Conservation (phyloP, 2,888 invertebrate genomes). For the Diabrotica balteata region DNA sequence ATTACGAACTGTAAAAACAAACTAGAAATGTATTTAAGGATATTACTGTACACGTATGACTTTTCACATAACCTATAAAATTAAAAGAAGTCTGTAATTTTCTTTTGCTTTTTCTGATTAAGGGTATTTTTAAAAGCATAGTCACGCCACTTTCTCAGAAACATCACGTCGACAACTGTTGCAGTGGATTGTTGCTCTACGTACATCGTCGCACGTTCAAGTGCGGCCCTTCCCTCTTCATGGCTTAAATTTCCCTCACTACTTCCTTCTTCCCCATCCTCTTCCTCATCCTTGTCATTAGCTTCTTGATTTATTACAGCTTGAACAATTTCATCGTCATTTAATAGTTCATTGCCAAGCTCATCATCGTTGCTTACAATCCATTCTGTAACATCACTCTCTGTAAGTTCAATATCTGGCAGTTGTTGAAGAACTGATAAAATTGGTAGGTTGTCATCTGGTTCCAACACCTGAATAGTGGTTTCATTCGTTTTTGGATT, state of each 20-base stretch:
- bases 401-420: background rate
- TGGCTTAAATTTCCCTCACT: background rate
- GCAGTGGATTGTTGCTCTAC: background rate
- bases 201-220: background rate
- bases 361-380: background rate
- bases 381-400: background rate
- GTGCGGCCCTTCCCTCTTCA: slow-evolving; percentile 1
- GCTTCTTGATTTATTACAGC: background rate
- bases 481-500: background rate
- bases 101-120: too few species aligned
- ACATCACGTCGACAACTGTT: background rate
- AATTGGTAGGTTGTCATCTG: background rate
- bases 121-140: too few species aligned
- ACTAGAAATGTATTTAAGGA: too few species aligned
- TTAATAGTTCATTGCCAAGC: background rate
- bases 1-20: too few species aligned
- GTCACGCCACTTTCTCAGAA: slow-evolving; percentile 1
- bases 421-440: background rate
- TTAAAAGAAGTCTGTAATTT: too few species aligned
- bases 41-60: too few species aligned
- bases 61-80: too few species aligned
- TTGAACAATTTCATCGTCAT: background rate
- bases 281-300: background rate
- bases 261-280: background rate
- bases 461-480: background rate